phyloP scores from a whole-genome alignment of 2,113 vertebrate species.

The Stigmatopora nigra region DNA sequence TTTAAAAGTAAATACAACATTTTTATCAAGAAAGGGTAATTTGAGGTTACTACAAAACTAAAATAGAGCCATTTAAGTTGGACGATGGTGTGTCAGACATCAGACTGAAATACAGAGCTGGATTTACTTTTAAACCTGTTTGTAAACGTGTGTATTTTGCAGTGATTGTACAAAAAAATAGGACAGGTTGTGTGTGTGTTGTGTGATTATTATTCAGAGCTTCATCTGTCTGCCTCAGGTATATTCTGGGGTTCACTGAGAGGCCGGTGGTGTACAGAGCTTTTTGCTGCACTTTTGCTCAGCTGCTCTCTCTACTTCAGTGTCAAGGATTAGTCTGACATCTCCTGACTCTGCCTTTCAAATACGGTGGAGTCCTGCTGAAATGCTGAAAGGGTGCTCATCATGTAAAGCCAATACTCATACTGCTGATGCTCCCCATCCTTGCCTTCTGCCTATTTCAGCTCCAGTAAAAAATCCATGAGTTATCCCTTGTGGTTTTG shows the following conservation, averaged over 20 bases:
- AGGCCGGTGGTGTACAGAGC: slow-evolving; percentile 31
- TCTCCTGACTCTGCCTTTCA: slow-evolving; percentile 55
- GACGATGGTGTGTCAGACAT: no score
- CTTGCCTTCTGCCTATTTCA: slow-evolving; percentile 31
- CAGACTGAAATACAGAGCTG: no score
- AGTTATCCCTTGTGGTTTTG: slow-evolving; percentile 38
- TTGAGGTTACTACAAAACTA: no score
- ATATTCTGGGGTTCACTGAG: slow-evolving; percentile 37
- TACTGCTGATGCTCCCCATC: slow-evolving; percentile 37
- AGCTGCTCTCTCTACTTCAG: slow-evolving; percentile 29
- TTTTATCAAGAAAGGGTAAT: no score
- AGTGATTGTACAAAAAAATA: slow-evolving; percentile 7
- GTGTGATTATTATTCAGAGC: neutral
- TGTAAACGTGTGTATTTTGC: neutral
- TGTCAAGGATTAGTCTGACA: slow-evolving; percentile 65
- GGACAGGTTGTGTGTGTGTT: slow-evolving; percentile 6
- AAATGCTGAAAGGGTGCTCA: slow-evolving; percentile 50
- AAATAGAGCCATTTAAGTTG: no score
- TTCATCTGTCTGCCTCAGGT: slow-evolving; percentile 17
- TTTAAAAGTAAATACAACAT: no score
- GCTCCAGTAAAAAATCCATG: slow-evolving; percentile 38
- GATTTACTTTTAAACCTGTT: neutral
- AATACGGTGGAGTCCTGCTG: slow-evolving; percentile 51
- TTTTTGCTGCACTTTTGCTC: slow-evolving; percentile 27
- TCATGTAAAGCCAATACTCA: slow-evolving; percentile 42